Percentiles rank a stretch among this genome's conserved stretches.
These are phyloP conservation scores for Centrocercus urophasianus DNA, from an alignment of 2,113 vertebrate species.

Conservation along the genomic window DNA sequence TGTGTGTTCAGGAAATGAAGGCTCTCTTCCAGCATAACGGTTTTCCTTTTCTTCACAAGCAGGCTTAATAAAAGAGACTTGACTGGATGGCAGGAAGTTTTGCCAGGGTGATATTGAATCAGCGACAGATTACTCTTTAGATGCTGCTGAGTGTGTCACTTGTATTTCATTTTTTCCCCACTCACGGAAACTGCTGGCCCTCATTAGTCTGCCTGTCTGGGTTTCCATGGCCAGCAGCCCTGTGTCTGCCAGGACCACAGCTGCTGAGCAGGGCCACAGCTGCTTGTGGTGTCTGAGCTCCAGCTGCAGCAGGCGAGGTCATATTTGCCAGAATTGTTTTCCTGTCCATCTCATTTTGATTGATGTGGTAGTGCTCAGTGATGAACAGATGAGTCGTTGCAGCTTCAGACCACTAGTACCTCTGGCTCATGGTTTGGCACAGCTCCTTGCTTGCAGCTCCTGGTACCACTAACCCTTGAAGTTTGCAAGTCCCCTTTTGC, in stretches of 20 bases:
- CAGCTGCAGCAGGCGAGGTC: slow-evolving; percentile 29
- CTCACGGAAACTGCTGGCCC: neutral
- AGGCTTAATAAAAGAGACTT: neutral
- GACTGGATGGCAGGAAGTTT: neutral
- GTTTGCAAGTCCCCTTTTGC: neutral
- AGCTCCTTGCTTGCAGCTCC: neutral
- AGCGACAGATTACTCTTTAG: neutral
- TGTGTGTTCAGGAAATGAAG: neutral
- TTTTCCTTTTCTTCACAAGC: neutral
- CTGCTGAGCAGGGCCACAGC: slow-evolving; percentile 14
- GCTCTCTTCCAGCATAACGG: neutral
- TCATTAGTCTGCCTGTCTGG: neutral
- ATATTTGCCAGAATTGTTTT: neutral
- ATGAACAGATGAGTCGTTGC: neutral
- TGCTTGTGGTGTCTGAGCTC: neutral
- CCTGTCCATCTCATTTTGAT: neutral
- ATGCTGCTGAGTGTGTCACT: neutral
- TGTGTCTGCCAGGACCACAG: slow-evolving; percentile 35
- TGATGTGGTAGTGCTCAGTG: neutral
- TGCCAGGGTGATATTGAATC: neutral
- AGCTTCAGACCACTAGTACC: neutral
- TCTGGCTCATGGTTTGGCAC: neutral
- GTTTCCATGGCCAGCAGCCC: neutral
- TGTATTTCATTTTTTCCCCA: neutral
- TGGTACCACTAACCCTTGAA: fast-evolving